phyloP scores from a whole-genome alignment of 2,797 vertebrate genomes.

The Champsocephalus esox region DNA sequence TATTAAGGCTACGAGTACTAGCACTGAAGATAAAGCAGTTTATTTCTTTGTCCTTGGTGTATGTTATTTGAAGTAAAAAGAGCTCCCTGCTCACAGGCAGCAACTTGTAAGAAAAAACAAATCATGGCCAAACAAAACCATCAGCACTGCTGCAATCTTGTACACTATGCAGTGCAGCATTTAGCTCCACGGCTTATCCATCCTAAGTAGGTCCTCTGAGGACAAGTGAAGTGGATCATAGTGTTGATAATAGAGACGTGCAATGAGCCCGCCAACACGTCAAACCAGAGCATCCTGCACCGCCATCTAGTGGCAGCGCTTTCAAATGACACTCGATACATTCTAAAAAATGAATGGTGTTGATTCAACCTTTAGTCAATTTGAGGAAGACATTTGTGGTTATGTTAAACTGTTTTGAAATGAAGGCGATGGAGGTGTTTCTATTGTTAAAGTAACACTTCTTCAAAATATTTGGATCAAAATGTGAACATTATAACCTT shows the following conservation, averaged over 20 bases:
- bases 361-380: neutral
- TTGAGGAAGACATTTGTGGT: neutral
- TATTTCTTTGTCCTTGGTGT: constrained; percentile 36
- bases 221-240: constrained; percentile 80
- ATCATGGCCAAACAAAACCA: constrained; percentile 49
- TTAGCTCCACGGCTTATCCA: constrained; percentile 75
- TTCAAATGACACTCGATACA: neutral
- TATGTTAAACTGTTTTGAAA: too few species aligned
- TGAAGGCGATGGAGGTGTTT: neutral
- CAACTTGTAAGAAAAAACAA: constrained; percentile 50
- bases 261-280: constrained; percentile 24
- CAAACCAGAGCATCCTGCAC: constrained; percentile 51
- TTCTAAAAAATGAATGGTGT: neutral
- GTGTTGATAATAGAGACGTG: constrained; percentile 68
- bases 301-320: constrained; percentile 78
- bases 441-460: neutral
- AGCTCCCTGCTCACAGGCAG: constrained; percentile 34
- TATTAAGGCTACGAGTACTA: constrained; percentile 18
- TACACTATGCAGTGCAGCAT: constrained; percentile 72
- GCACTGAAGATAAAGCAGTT: constrained; percentile 22
- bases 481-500: neutral
- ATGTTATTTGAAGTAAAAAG: constrained; percentile 52
- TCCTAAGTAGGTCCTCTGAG: constrained; percentile 81
- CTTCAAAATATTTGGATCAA: neutral
- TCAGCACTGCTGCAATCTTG: constrained; percentile 50